A percentile compares a stretch with the other conserved stretches of the same genome.
phyloP scores from a whole-genome alignment of 1,140 invertebrate species.

The Drosophila malerkotliana region DNA sequence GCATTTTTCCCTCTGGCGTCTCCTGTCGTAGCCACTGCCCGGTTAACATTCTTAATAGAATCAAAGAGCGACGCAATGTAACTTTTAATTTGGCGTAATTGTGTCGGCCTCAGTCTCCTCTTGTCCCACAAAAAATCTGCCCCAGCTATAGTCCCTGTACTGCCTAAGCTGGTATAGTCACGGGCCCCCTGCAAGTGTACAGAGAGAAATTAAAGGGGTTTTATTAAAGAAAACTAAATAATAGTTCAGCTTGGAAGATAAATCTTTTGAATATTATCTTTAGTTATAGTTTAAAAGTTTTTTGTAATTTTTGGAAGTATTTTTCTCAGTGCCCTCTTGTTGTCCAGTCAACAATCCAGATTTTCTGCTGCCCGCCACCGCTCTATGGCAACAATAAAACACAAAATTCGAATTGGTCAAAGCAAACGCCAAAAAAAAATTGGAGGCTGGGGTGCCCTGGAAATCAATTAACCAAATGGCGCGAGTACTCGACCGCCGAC shows the following conservation, averaged over 20 bases:
- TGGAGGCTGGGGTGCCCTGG: not conserved
- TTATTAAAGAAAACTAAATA: not conserved
- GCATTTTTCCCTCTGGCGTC: not conserved
- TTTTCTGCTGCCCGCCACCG: slow-evolving; percentile 10
- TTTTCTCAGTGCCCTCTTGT: slow-evolving; percentile 5
- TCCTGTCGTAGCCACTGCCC: slow-evolving; percentile 1
- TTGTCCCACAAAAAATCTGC: not conserved
- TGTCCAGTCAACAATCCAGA: slow-evolving; percentile 20
- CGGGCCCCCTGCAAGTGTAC: slow-evolving; percentile 2
- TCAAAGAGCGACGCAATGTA: slow-evolving; percentile 72
- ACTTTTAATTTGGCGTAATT: slow-evolving; percentile 78
- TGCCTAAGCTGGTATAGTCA: not conserved
- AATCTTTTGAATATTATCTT: not conserved
- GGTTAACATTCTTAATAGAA: slow-evolving; percentile 76
- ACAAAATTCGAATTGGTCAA: slow-evolving; percentile 44
- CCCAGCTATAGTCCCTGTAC: not conserved
- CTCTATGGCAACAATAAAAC: slow-evolving; percentile 41
- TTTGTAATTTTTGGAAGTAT: not conserved
- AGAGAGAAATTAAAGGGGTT: not conserved
- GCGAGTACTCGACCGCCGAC: slow-evolving; percentile 63
- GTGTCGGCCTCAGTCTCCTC: slow-evolving; percentile 34
- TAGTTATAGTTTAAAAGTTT: too few relatives aligned
- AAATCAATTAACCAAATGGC: slow-evolving; percentile 79
- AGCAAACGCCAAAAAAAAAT: slow-evolving; percentile 21
- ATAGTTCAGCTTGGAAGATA: not conserved